Conservation (phyloP, 2,113 vertebrate genomes). For the Rallus limicola region DNA sequence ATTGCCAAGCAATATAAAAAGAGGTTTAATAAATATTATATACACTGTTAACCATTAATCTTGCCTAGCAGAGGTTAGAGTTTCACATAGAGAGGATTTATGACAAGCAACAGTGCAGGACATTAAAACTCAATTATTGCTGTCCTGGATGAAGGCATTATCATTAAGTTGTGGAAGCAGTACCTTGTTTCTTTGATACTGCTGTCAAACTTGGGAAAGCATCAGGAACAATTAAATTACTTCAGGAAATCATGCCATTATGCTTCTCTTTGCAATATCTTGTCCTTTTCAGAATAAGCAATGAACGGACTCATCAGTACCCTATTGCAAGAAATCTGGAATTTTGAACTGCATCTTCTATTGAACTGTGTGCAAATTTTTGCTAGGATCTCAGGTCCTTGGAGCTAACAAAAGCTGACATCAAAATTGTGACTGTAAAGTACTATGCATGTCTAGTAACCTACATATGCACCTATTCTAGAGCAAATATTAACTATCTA, state of each 20-base stretch:
- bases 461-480: neutral
- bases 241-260: constrained; percentile 41
- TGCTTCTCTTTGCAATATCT: constrained; percentile 22
- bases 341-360: neutral
- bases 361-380: neutral
- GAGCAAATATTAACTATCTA: neutral
- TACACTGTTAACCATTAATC: constrained; percentile 77
- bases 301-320: neutral
- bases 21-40: constrained; percentile 82
- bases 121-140: constrained; percentile 76
- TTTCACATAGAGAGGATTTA: constrained; percentile 76
- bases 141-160: constrained; percentile 45
- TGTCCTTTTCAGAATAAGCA: constrained; percentile 29
- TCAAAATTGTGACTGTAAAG: neutral
- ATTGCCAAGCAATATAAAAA: constrained; percentile 77
- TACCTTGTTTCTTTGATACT: constrained; percentile 40
- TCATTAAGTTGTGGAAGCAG: constrained; percentile 50
- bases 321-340: neutral
- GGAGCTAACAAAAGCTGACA: neutral
- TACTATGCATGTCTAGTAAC: neutral
- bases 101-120: constrained; percentile 60
- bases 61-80: constrained; percentile 59
- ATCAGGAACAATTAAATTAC: constrained; percentile 47
- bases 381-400: neutral
- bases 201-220: constrained; percentile 38